phyloP scores from a whole-genome alignment of 2,113 vertebrate genomes.

The Clarias macrocephalus region DNA sequence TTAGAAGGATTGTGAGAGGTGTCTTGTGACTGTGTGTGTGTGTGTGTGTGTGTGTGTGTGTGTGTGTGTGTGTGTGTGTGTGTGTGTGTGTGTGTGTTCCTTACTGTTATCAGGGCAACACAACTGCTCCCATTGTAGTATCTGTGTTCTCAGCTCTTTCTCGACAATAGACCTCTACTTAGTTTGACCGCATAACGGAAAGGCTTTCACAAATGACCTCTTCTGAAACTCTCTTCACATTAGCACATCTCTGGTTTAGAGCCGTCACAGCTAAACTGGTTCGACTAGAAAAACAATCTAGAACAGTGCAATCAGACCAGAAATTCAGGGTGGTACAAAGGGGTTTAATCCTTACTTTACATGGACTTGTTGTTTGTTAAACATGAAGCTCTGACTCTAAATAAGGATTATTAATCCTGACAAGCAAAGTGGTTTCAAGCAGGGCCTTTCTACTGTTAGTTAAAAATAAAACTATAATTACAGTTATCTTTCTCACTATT shows the following conservation, averaged over 20 bases:
- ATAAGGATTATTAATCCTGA: not conserved
- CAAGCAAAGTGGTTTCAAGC: not conserved
- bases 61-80: not conserved
- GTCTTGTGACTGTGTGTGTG: constrained; percentile 27
- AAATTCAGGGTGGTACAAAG: not conserved
- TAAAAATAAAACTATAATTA: not conserved
- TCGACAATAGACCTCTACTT: constrained; percentile 48
- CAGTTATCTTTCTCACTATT: not conserved
- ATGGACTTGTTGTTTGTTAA: not conserved
- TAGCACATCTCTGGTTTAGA: not conserved
- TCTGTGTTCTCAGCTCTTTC: constrained; percentile 34
- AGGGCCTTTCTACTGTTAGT: not conserved
- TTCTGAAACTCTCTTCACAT: not conserved
- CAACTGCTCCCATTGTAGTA: constrained; percentile 40
- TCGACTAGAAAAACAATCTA: not conserved
- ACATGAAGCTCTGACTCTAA: not conserved
- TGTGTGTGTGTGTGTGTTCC: not conserved
- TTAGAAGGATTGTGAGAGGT: constrained; percentile 21
- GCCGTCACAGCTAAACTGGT: not conserved
- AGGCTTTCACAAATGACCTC: not conserved
- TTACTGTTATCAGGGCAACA: constrained; percentile 11
- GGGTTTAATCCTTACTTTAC: not conserved
- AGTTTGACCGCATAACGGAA: constrained; percentile 23
- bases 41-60: constrained; percentile 3
- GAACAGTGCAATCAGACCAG: not conserved